Evolutionary conservation across 1,140 invertebrate genomes (phyloP).

Genomic region (Leptopilina boulardi): DNA sequence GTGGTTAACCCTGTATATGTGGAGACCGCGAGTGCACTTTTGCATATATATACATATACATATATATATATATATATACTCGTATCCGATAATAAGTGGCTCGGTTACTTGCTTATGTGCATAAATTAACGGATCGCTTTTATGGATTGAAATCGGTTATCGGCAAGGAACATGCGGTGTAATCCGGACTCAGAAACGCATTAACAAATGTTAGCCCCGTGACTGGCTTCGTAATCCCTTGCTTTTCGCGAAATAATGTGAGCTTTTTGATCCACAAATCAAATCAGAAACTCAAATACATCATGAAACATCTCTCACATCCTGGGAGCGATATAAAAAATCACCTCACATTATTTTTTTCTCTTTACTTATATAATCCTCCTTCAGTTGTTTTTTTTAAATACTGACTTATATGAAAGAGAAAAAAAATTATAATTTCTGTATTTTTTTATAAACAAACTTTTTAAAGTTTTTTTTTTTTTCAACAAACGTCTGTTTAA

Average conservation of each 20-base stretch:
- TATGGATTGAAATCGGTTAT: conserved; percentile 56
- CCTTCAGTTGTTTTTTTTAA: background rate
- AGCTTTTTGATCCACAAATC: conserved; percentile 62
- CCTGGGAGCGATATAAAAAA: conserved; percentile 38
- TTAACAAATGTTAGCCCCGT: conserved; percentile 64
- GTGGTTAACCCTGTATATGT: background rate
- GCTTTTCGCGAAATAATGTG: conserved; percentile 48
- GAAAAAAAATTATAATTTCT: background rate
- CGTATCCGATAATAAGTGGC: conserved; percentile 41
- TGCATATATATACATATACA: background rate
- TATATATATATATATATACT: background rate
- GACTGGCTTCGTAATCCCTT: conserved; percentile 56
- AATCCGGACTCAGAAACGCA: conserved; percentile 66
- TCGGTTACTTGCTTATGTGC: conserved; percentile 57
- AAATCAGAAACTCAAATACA: conserved; percentile 58
- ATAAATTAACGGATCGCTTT: conserved; percentile 65
- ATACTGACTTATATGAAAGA: background rate
- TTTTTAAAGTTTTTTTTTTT: too few relatives aligned
- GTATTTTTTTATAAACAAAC: background rate
- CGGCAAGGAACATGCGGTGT: conserved; percentile 58
- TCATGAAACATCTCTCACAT: conserved; percentile 44
- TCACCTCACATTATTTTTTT: conserved; percentile 23
- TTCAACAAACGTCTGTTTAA: too few relatives aligned
- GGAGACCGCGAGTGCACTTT: background rate
- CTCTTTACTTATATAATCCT: background rate